These are phyloP conservation scores for Oceanodroma tethys DNA, from an alignment of 2,113 vertebrate species.

Conservation along the genomic window DNA sequence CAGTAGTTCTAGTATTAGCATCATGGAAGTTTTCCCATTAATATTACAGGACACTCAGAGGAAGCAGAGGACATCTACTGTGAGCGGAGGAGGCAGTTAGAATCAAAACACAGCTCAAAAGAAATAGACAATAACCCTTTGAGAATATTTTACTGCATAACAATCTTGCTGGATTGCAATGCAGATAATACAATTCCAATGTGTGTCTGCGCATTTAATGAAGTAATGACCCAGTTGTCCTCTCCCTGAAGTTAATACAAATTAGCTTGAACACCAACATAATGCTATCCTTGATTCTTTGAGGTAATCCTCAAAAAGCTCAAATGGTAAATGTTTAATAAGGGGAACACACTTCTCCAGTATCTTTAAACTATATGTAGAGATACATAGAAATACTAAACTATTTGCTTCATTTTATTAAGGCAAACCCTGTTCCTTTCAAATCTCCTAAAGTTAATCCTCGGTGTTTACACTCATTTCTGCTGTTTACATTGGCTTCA, in stretches of 20 bases:
- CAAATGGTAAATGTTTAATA: neutral
- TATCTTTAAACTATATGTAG: neutral
- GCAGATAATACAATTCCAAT: neutral
- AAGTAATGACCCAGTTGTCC: neutral
- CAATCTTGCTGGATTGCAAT: neutral
- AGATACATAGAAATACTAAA: neutral
- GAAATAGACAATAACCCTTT: neutral
- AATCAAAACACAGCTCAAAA: neutral
- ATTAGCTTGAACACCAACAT: neutral
- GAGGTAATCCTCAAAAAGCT: neutral
- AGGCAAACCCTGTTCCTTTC: neutral
- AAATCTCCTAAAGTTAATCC: neutral
- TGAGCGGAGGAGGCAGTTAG: neutral
- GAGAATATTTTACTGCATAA: neutral
- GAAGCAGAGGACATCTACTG: neutral
- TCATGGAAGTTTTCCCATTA: neutral
- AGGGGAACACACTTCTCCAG: neutral
- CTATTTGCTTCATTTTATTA: neutral
- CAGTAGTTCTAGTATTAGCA: neutral
- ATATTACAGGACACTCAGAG: neutral
- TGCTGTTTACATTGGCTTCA: conserved; percentile 29
- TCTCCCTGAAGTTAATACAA: neutral
- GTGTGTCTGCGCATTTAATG: neutral
- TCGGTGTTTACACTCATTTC: neutral
- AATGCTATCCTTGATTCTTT: neutral